Percentiles rank a stretch among this genome's conserved stretches.
Conservation (phyloP, 2,888 invertebrate species). For the Drosophila subsilvestris region DNA sequence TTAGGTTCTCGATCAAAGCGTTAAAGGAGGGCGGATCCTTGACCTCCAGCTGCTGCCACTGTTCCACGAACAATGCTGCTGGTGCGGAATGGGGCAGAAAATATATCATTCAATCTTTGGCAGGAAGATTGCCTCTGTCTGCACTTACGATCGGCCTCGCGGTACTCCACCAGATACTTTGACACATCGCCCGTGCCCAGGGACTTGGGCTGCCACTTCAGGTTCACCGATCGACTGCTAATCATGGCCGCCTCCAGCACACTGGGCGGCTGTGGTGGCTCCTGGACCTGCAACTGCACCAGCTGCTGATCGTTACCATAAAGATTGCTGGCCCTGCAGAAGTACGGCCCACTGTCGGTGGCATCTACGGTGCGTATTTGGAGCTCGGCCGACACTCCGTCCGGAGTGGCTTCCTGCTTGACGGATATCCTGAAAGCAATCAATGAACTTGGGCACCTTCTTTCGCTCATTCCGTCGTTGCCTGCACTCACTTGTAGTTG, state of each 20-base stretch:
- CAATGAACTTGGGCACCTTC: background rate
- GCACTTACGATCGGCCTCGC: conserved; percentile 87
- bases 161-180: conserved; percentile 89
- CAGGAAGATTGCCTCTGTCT: conserved; percentile 15
- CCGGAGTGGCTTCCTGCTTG: conserved; percentile 88
- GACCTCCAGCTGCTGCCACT: conserved; percentile 88
- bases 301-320: conserved; percentile 90
- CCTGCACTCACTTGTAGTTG: conserved; percentile 87
- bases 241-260: conserved; percentile 89
- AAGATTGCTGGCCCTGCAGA: conserved; percentile 91
- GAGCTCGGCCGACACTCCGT: conserved; percentile 89
- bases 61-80: conserved; percentile 82
- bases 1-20: conserved; percentile 88
- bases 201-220: conserved; percentile 90
- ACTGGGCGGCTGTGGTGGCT: conserved; percentile 89
- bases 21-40: conserved; percentile 88
- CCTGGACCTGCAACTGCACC: conserved; percentile 90
- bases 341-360: conserved; percentile 90
- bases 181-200: conserved; percentile 89
- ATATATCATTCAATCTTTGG: background rate
- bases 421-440: conserved; percentile 85
- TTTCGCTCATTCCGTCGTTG: background rate
- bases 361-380: conserved; percentile 89
- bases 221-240: conserved; percentile 89
- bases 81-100: background rate